Conservation (phyloP, 2,797 vertebrate species). For the Apogon talboti region DNA sequence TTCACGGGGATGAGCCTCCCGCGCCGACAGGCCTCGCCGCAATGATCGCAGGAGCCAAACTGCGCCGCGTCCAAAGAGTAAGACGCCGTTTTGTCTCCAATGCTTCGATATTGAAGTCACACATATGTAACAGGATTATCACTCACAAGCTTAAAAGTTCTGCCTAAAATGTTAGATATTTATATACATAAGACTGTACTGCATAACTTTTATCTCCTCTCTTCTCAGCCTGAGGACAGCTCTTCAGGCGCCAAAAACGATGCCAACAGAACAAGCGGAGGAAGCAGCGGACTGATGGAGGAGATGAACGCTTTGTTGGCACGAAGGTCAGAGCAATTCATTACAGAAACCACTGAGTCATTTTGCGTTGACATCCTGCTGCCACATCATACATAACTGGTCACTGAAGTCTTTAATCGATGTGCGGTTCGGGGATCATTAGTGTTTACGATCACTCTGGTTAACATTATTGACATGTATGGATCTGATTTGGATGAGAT, state of each 20-base stretch:
- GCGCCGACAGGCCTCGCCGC: slow-evolving; percentile 91
- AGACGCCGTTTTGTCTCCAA: slow-evolving; percentile 21
- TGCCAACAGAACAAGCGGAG: slow-evolving; percentile 93
- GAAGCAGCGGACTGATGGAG: slow-evolving; percentile 96
- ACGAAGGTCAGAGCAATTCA: slow-evolving; percentile 88
- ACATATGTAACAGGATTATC: background rate
- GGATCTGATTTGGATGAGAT: background rate
- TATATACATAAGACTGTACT: background rate
- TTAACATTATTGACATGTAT: background rate
- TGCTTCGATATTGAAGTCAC: slow-evolving; percentile 7
- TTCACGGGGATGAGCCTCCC: slow-evolving; percentile 84
- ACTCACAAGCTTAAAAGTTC: background rate
- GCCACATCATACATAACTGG: background rate
- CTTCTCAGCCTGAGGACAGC: slow-evolving; percentile 88
- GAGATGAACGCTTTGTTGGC: slow-evolving; percentile 99
- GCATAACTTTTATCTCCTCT: background rate
- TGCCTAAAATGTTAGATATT: background rate
- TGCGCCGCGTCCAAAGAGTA: slow-evolving; percentile 95
- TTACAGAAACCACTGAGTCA: background rate
- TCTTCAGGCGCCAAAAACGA: slow-evolving; percentile 87
- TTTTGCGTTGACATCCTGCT: background rate
- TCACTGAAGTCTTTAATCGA: slow-evolving; percentile 18
- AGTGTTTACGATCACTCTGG: background rate
- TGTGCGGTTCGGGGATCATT: background rate
- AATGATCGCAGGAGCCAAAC: slow-evolving; percentile 96